Conservation (phyloP, 2,113 vertebrate genomes). For the Leptobrachium leishanense region DNA sequence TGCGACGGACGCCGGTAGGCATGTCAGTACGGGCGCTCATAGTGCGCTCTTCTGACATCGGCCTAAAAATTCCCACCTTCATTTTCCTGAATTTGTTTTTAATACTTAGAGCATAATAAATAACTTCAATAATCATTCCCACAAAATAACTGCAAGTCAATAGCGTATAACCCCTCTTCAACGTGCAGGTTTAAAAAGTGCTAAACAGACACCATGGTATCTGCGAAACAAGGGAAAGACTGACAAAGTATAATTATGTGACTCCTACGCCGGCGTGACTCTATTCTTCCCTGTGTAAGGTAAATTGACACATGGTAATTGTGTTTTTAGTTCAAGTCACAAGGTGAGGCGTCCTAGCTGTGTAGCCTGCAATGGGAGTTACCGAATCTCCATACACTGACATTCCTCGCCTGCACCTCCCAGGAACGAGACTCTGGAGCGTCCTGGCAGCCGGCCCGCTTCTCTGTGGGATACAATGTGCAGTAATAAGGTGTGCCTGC, state of each 20-base stretch:
- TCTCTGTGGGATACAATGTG: no score
- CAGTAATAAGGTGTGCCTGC: no score
- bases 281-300: background rate
- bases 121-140: no score
- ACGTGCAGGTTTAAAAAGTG: no score
- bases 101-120: no score
- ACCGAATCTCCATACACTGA: background rate
- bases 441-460: background rate
- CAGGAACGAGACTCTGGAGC: background rate
- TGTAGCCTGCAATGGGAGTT: slow-evolving; percentile 8
- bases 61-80: no score
- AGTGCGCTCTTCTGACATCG: no score
- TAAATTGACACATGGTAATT: slow-evolving; percentile 25
- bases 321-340: slow-evolving; percentile 5
- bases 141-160: no score
- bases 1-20: no score
- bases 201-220: background rate
- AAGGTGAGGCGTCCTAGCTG: slow-evolving; percentile 24
- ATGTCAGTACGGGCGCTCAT: no score
- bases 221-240: background rate
- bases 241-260: background rate
- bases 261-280: slow-evolving; percentile 5
- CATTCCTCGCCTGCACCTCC: background rate
- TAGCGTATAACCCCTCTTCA: no score
- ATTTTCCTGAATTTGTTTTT: no score